Evolutionary conservation across 2,797 vertebrate genomes (phyloP).

Genomic region (Amniataba percoides): DNA sequence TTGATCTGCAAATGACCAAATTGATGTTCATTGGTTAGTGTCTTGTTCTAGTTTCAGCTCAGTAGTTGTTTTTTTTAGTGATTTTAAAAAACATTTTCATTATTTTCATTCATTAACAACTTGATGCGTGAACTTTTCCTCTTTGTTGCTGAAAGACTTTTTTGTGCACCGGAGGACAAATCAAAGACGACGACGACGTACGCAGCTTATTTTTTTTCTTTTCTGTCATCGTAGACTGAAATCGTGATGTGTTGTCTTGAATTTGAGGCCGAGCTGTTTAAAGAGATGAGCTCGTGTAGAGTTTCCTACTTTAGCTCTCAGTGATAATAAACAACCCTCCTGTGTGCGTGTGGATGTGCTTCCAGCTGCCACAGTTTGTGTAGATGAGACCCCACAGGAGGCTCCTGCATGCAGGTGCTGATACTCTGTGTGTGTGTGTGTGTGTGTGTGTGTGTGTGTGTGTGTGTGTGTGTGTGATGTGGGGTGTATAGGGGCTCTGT

Average conservation of each 20-base stretch:
- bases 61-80: not conserved
- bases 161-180: constrained; percentile 84
- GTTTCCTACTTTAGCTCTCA: constrained; percentile 58
- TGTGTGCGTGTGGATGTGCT: constrained; percentile 23
- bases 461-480: constrained; percentile 18
- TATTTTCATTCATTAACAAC: not conserved
- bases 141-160: constrained; percentile 72
- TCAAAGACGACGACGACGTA: constrained; percentile 70
- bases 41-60: not conserved
- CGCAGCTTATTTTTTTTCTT: constrained; percentile 11
- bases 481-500: constrained; percentile 56
- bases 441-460: constrained; percentile 14
- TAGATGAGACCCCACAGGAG: constrained; percentile 52
- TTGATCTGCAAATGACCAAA: constrained; percentile 32
- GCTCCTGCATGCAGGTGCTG: constrained; percentile 60
- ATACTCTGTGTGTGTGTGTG: constrained; percentile 10
- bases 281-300: constrained; percentile 29
- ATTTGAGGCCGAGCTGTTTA: constrained; percentile 15
- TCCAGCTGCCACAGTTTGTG: constrained; percentile 32
- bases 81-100: constrained; percentile 5
- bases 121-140: not conserved
- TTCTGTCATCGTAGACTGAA: constrained; percentile 25
- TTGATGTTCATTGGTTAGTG: constrained; percentile 11
- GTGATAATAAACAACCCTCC: constrained; percentile 53
- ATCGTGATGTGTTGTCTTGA: constrained; percentile 9